Evolutionary conservation across 2,113 vertebrate species (phyloP).

Genomic region (Perca fluviatilis): DNA sequence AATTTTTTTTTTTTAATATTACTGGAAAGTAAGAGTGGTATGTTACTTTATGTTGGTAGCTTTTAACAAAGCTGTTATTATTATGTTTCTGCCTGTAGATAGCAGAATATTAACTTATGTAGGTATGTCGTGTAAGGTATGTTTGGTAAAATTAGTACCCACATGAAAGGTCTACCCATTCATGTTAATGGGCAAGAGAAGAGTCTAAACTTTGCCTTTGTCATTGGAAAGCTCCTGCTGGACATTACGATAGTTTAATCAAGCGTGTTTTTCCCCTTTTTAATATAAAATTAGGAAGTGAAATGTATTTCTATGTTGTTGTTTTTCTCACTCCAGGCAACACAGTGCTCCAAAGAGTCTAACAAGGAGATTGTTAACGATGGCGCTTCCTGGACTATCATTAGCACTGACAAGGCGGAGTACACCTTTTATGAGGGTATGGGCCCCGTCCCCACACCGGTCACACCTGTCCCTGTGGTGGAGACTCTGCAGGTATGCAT

Average conservation of each 20-base stretch:
- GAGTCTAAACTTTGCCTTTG: background rate
- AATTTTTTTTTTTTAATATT: background rate
- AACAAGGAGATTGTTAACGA: constrained; percentile 99
- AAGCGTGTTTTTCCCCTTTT: background rate
- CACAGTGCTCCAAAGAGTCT: constrained; percentile 95
- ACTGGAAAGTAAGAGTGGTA: no score
- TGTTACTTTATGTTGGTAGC: no score
- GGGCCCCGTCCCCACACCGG: constrained; percentile 94
- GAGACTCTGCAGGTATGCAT: constrained; percentile 88
- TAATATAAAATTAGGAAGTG: background rate
- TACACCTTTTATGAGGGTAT: constrained; percentile 98
- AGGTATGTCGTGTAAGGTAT: no score
- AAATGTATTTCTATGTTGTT: background rate
- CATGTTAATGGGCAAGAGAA: constrained; percentile 3
- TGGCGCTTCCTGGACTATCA: constrained; percentile 98
- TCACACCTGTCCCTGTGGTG: constrained; percentile 97
- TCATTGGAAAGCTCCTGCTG: background rate
- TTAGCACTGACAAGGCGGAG: constrained; percentile 98
- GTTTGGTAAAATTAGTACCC: constrained; percentile 9
- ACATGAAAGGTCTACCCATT: background rate
- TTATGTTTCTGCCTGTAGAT: background rate
- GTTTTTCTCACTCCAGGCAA: constrained; percentile 85
- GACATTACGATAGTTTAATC: background rate
- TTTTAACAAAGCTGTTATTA: no score
- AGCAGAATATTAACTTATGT: background rate